Evolutionary conservation across 2,113 vertebrate genomes (phyloP), one percentile per base, ranked within the genome.

Genomic region (Ochotona curzoniae): DNA sequence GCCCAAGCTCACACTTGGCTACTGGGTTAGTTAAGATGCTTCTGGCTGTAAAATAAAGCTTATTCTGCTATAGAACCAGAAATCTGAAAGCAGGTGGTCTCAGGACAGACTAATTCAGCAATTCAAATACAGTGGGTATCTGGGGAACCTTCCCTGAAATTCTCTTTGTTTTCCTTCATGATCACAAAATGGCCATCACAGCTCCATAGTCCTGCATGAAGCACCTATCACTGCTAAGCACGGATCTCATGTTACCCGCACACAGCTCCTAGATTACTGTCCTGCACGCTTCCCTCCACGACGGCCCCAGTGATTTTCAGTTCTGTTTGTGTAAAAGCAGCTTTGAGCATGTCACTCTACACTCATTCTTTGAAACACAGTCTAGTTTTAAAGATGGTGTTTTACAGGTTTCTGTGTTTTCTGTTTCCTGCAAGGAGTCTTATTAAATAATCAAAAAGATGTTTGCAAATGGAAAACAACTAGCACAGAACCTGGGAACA

Each of bases 191-290:
- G 51, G 74, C 82, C 28, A 47, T 49, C 1, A 9, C 12, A 12
- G 44, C 60, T 86, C 86, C 66, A 32, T n/a, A 75, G 25, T 13
- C 70, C 44, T 66, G 1, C 3, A 15, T 12, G 2, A 7, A 49
- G 11, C 25, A 12, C 2, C 38, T 35, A 8, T 38, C 60, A 1
- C 28, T 47, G 7, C 54, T 71, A 69, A 87, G 21, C 21, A 47
- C 20, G 69, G 11, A 38, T 21, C 28, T 3, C 8, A 28, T n/a
- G n/a, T 51, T 54, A 3, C 14, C 57, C 73, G 67, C 38, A 38
- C 26, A 7, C 4, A 30, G 44, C 63, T 80, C n/a, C 9, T 0
- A 13, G 35, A 25, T 35, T 47, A 4, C 17, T 25, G 0, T 47
- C 44, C 49, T n/a, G 20, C 44, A 38, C 21, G 9, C 0, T 4